Conservation (phyloP, 2,797 vertebrate species). For the Gadopsis marmoratus region DNA sequence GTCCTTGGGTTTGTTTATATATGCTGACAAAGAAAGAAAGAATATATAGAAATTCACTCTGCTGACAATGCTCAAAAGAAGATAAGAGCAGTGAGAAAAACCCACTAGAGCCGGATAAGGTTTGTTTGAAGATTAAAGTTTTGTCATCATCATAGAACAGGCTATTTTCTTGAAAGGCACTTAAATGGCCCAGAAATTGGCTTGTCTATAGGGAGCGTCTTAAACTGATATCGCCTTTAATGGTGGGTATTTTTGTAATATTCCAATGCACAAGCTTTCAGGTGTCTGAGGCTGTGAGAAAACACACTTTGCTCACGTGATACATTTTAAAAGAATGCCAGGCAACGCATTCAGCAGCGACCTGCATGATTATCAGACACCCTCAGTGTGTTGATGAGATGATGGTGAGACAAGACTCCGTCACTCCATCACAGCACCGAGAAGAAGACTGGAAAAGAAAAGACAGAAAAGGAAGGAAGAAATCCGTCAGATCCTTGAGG, state of each 20-base stretch:
- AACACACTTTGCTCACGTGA: constrained; percentile 56
- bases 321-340: constrained; percentile 55
- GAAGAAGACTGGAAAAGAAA: constrained; percentile 36
- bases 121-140: constrained; percentile 78
- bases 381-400: constrained; percentile 62
- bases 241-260: constrained; percentile 45
- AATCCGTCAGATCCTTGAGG: constrained; percentile 75
- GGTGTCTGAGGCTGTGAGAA: constrained; percentile 42
- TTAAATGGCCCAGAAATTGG: constrained; percentile 67
- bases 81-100: constrained; percentile 68
- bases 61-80: constrained; percentile 56
- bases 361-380: constrained; percentile 66
- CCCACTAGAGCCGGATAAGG: constrained; percentile 66
- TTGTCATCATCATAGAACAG: constrained; percentile 55
- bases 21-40: constrained; percentile 81
- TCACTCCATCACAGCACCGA: constrained; percentile 67
- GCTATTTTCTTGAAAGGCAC: constrained; percentile 70
- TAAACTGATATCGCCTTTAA: constrained; percentile 62
- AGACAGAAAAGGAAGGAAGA: constrained; percentile 61
- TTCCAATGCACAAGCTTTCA: constrained; percentile 52
- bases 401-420: constrained; percentile 73
- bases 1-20: constrained; percentile 79
- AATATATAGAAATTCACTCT: constrained; percentile 72
- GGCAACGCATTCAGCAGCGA: constrained; percentile 43
- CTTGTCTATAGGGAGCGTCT: constrained; percentile 61